Conservation (phyloP, 2,113 vertebrate species). For the Montifringilla adamsi region DNA sequence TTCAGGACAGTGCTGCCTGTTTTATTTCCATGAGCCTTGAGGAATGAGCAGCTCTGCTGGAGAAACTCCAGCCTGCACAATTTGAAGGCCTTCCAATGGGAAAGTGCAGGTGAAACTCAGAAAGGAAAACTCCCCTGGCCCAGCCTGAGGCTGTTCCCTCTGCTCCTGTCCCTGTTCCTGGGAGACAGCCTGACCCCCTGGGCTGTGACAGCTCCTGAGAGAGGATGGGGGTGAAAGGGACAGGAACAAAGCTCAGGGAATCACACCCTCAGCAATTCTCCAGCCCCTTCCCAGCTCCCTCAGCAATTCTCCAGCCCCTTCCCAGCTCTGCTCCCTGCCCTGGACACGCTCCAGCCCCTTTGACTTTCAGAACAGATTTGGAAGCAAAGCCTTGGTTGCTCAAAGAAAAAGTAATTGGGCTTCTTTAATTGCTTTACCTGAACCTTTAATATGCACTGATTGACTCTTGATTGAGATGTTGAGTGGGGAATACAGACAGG, state of each 20-base stretch:
- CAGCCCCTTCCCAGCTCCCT: background rate
- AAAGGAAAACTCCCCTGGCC: background rate
- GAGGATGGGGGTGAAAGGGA: too few relatives aligned
- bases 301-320: background rate
- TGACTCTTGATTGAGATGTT: background rate
- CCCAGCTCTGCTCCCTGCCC: background rate
- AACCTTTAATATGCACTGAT: background rate
- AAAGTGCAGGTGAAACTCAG: background rate
- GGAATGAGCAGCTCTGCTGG: background rate
- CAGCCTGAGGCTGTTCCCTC: background rate
- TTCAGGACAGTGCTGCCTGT: background rate
- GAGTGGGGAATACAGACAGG: background rate
- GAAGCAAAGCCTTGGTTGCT: background rate
- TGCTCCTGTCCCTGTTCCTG: background rate
- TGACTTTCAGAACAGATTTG: background rate
- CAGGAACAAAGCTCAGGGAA: too few relatives aligned
- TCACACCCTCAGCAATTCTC: background rate
- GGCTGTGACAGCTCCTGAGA: too few relatives aligned
- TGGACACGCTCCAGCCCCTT: background rate
- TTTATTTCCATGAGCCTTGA: background rate
- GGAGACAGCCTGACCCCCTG: background rate
- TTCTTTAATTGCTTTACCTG: background rate
- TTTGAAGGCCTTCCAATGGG: background rate
- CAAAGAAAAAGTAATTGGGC: background rate
- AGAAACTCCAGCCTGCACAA: background rate